Conservation (phyloP, 2,797 vertebrate genomes). For the Coregonus ussuriensis region DNA sequence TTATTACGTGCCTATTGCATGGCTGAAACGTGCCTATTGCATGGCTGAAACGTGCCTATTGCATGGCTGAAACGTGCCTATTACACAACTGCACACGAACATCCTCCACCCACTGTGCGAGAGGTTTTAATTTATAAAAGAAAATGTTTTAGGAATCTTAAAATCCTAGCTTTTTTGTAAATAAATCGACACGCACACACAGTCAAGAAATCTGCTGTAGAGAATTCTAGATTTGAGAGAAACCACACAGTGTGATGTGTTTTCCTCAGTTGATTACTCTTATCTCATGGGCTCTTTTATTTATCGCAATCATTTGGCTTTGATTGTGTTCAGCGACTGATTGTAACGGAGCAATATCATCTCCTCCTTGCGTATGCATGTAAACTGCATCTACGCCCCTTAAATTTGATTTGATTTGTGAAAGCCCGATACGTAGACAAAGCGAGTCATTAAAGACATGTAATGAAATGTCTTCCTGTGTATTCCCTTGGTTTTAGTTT, state of each 20-base stretch:
- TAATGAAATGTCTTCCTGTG: slow-evolving; percentile 49
- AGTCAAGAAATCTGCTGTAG: not conserved
- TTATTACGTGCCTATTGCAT: not conserved
- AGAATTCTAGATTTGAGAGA: slow-evolving; percentile 8
- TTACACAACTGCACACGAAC: too few species aligned
- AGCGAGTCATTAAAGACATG: slow-evolving; percentile 46
- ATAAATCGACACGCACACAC: not conserved
- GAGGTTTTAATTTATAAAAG: not conserved
- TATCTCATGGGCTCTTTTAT: slow-evolving; percentile 43
- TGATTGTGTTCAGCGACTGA: slow-evolving; percentile 53
- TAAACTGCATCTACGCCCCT: slow-evolving; percentile 42
- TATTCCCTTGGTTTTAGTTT: slow-evolving; percentile 50
- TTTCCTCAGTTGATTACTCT: not conserved
- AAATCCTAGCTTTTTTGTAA: not conserved
- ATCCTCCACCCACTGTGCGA: not conserved
- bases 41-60: too few species aligned
- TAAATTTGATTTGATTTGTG: slow-evolving; percentile 42
- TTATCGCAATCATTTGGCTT: slow-evolving; percentile 51
- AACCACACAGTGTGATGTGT: not conserved
- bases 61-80: too few species aligned
- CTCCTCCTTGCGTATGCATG: slow-evolving; percentile 23
- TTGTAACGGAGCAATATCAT: slow-evolving; percentile 57
- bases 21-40: too few species aligned
- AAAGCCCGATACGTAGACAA: slow-evolving; percentile 43
- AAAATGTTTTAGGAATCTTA: too few species aligned